A percentile compares a stretch with the other conserved stretches of the same genome.
These are phyloP conservation scores for Deilephila porcellus DNA, from an alignment of 2,888 invertebrate genomes.

Conservation along the genomic window DNA sequence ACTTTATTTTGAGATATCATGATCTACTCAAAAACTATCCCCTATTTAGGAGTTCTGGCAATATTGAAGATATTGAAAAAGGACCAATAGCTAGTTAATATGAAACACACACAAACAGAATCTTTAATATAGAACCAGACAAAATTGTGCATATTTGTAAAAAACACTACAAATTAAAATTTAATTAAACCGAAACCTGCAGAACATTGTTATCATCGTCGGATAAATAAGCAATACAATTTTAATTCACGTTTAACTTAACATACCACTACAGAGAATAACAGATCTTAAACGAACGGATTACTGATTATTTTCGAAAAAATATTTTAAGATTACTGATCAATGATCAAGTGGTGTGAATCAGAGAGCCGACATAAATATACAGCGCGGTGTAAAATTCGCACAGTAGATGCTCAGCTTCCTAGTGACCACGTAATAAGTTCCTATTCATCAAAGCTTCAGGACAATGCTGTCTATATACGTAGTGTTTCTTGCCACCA, in stretches of 20 bases:
- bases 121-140: too few species aligned
- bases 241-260: conserved; percentile 1
- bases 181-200: not conserved
- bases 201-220: not conserved
- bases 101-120: too few species aligned
- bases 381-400: conserved; percentile 47
- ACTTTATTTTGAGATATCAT: too few species aligned
- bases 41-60: too few species aligned
- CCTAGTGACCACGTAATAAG: conserved; percentile 50
- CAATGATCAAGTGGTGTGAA: conserved; percentile 19
- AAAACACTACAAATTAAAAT: not conserved
- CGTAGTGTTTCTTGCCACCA: conserved; percentile 55
- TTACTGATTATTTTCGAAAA: conserved; percentile 6
- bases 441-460: conserved; percentile 37
- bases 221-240: not conserved
- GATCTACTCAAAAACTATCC: too few species aligned
- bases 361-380: conserved; percentile 59
- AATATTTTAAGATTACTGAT: conserved; percentile 4
- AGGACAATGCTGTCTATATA: conserved; percentile 58
- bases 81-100: too few species aligned
- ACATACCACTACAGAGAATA: not conserved
- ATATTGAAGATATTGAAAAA: too few species aligned
- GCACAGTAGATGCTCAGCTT: conserved; percentile 65
- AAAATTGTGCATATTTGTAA: too few species aligned
- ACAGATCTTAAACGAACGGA: conserved; percentile 10